phyloP scores from a whole-genome alignment of 2,888 invertebrate species.

The Ctena decussata region DNA sequence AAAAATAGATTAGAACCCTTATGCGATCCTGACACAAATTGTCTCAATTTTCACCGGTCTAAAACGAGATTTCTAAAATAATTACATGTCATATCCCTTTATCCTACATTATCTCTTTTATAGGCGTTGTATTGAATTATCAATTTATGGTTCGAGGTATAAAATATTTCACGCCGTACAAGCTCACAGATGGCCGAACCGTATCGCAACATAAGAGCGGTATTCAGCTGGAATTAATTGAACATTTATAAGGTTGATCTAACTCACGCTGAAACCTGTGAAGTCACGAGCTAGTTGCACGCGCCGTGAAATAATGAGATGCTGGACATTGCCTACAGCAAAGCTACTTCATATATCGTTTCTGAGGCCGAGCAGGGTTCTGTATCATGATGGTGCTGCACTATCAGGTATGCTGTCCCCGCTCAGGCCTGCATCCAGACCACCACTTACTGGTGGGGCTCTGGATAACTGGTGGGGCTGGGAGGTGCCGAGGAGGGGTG shows the following conservation, averaged over 20 bases:
- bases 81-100: constrained; percentile 4
- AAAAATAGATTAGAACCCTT: constrained; percentile 14
- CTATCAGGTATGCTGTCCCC: too few species aligned
- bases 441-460: too few species aligned
- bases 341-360: too few species aligned
- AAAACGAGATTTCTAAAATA: background rate
- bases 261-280: background rate
- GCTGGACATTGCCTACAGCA: too few species aligned
- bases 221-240: constrained; percentile 49
- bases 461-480: too few species aligned
- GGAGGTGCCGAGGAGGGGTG: too few species aligned
- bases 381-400: too few species aligned
- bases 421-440: too few species aligned
- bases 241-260: constrained; percentile 56
- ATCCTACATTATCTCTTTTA: background rate
- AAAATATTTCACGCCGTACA: constrained; percentile 5
- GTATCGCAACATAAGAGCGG: background rate
- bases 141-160: constrained; percentile 6
- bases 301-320: background rate
- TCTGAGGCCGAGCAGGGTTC: too few species aligned
- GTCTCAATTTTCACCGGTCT: constrained; percentile 7
- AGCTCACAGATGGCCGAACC: constrained; percentile 2
- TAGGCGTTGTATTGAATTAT: background rate
- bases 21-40: background rate
- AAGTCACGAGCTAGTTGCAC: background rate